phyloP scores from a whole-genome alignment of 2,888 invertebrate genomes.

The Yponomeuta evonymella region DNA sequence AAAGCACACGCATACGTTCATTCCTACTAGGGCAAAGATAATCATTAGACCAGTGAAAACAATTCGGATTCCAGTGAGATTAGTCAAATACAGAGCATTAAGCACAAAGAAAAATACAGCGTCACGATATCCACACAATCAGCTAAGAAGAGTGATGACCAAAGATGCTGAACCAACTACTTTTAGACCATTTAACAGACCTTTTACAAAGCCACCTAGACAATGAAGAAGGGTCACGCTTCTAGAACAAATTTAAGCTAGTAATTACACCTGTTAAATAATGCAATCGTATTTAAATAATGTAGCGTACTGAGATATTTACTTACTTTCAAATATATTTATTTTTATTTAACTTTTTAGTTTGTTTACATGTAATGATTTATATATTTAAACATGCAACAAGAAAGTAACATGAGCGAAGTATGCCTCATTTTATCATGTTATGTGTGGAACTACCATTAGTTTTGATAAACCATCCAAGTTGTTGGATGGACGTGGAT shows the following conservation, averaged over 20 bases:
- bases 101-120: conserved; percentile 9
- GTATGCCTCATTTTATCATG: too few relatives aligned
- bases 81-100: conserved; percentile 36
- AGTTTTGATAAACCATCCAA: too few relatives aligned
- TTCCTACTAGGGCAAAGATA: conserved; percentile 50
- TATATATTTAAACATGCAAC: too few relatives aligned
- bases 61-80: conserved; percentile 33
- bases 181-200: conserved; percentile 43
- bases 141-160: conserved; percentile 28
- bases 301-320: neutral
- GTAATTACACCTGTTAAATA: conserved; percentile 3
- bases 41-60: conserved; percentile 48
- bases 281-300: neutral
- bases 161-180: conserved; percentile 57
- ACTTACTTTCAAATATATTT: neutral
- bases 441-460: too few relatives aligned
- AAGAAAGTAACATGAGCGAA: too few relatives aligned
- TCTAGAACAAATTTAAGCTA: neutral
- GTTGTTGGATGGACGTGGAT: too few relatives aligned
- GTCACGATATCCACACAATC: conserved; percentile 13
- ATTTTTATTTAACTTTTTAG: neutral
- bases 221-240: conserved; percentile 28
- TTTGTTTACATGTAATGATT: neutral
- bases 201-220: conserved; percentile 50
- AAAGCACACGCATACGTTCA: conserved; percentile 49